Evolutionary conservation across 2,888 invertebrate species (phyloP).

Genomic region (Plebejus melissa): DNA sequence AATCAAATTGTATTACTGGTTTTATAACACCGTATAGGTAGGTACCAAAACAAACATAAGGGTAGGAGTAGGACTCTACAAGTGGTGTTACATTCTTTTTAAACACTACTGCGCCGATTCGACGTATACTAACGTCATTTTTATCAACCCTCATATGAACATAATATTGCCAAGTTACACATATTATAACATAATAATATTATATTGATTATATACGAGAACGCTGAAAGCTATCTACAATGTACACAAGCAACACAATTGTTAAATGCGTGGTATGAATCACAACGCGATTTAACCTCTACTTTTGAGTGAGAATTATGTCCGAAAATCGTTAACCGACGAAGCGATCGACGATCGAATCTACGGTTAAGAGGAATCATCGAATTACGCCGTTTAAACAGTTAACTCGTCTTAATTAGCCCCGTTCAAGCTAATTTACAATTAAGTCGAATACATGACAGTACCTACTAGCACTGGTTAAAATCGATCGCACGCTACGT

Average conservation of each 20-base stretch:
- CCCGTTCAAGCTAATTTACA: slow-evolving; percentile 22
- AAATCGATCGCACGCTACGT: slow-evolving; percentile 4
- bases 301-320: not conserved
- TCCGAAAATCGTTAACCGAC: not conserved
- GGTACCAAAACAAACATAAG: not conserved
- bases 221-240: not conserved
- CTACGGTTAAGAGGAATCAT: not conserved
- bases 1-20: not conserved
- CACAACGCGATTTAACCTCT: not conserved
- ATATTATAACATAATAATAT: not conserved
- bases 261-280: not conserved
- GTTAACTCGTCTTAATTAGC: slow-evolving; percentile 21
- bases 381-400: slow-evolving; percentile 12
- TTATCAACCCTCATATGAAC: not conserved
- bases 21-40: not conserved
- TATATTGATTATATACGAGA: not conserved
- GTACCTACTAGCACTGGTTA: not conserved
- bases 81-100: not conserved
- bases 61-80: not conserved
- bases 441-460: slow-evolving; percentile 26
- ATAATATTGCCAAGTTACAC: slow-evolving; percentile 7
- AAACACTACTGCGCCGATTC: not conserved
- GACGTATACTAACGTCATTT: not conserved
- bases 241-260: not conserved
- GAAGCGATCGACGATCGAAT: no score